A percentile compares a stretch with the other conserved stretches of the same genome.
Conservation (phyloP, 2,888 invertebrate genomes). For the Stenotaenia linearis region DNA sequence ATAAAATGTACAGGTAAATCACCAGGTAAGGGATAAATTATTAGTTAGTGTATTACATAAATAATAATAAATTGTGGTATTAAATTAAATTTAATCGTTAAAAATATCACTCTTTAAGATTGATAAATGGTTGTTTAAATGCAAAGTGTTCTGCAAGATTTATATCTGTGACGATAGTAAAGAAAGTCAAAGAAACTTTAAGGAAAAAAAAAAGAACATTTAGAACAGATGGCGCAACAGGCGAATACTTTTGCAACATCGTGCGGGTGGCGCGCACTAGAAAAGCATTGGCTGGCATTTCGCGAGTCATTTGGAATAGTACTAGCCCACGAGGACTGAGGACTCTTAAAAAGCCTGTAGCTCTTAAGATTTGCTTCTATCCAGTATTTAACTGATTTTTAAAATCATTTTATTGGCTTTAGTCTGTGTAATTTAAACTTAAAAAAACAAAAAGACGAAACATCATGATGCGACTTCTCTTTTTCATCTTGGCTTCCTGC, state of each 20-base stretch:
- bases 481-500: not conserved
- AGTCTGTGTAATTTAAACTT: too few relatives aligned
- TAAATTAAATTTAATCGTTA: too few relatives aligned
- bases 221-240: slow-evolving; percentile 17
- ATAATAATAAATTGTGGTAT: too few relatives aligned
- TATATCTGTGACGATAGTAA: not conserved
- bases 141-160: too few relatives aligned
- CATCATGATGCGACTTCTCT: not conserved
- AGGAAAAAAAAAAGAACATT: not conserved
- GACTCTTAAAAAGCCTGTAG: not conserved
- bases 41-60: too few relatives aligned
- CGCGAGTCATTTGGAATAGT: slow-evolving; percentile 3
- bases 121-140: too few relatives aligned
- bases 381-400: too few relatives aligned
- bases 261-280: slow-evolving; percentile 14
- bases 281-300: slow-evolving; percentile 16
- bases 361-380: too few relatives aligned
- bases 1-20: too few relatives aligned
- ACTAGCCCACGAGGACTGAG: not conserved
- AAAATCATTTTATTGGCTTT: too few relatives aligned
- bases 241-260: not conserved
- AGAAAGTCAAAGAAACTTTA: not conserved
- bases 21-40: too few relatives aligned
- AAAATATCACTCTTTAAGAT: too few relatives aligned
- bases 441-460: not conserved